Conservation (phyloP, 2,113 vertebrate genomes). For the Myanophis thanlyinensis region DNA sequence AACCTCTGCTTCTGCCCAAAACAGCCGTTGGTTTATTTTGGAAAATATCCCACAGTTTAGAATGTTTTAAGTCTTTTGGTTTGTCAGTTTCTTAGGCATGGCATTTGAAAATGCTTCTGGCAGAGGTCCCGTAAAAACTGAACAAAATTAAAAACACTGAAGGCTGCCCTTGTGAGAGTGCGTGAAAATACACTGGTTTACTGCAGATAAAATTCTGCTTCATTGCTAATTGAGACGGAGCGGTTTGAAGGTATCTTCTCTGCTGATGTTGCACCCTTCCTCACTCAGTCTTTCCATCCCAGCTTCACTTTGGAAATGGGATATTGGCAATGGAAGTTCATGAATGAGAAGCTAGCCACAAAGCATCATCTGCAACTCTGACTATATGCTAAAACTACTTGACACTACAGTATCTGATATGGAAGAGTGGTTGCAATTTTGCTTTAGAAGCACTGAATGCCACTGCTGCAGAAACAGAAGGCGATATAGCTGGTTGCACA, state of each 20-base stretch:
- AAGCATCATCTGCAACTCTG: not conserved
- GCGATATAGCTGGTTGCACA: not conserved
- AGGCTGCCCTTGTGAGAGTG: not conserved
- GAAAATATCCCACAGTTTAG: not conserved
- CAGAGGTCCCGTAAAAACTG: not conserved
- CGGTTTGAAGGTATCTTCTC: not conserved
- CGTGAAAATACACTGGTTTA: not conserved
- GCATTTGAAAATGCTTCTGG: not conserved
- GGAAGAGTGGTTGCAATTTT: not conserved
- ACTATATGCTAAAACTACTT: not conserved
- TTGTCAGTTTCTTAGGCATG: no score
- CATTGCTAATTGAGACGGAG: not conserved
- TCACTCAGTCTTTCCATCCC: not conserved
- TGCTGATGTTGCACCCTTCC: not conserved
- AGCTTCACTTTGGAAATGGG: not conserved
- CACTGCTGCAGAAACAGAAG: not conserved
- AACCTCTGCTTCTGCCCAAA: not conserved
- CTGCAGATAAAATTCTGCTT: not conserved
- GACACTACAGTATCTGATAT: not conserved
- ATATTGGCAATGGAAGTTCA: not conserved
- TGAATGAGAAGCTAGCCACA: not conserved
- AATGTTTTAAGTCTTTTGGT: not conserved
- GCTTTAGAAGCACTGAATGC: not conserved
- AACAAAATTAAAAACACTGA: not conserved
- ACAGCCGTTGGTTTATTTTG: not conserved